Evolutionary conservation across 2,113 vertebrate genomes (phyloP).

Genomic region (Tringa solitaria): DNA sequence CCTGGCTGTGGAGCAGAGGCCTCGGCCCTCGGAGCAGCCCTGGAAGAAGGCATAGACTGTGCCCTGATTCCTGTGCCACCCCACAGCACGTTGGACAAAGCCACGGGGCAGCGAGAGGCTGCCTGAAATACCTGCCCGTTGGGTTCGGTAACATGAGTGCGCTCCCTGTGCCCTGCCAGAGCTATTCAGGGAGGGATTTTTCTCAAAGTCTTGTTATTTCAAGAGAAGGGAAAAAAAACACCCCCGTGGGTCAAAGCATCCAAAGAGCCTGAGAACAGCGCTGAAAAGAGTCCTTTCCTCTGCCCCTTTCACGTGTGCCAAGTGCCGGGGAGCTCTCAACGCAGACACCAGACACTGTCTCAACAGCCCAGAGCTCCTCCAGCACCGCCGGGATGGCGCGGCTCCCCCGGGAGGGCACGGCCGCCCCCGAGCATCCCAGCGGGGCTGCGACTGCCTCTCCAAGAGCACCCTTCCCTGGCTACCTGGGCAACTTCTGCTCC

Average conservation of each 20-base stretch:
- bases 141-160: not conserved
- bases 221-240: not conserved
- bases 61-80: not conserved
- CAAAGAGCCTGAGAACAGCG: not conserved
- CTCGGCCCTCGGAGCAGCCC: not conserved
- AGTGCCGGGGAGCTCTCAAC: not conserved
- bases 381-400: accelerated
- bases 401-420: accelerated
- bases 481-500: accelerated
- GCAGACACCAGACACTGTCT: not conserved
- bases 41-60: not conserved
- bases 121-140: not conserved
- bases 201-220: not conserved
- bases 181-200: not conserved
- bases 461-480: not conserved
- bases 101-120: not conserved
- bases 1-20: not conserved
- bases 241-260: not conserved
- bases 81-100: accelerated
- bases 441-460: accelerated
- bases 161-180: not conserved
- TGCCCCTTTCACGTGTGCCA: not conserved
- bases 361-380: not conserved
- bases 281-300: not conserved
- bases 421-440: accelerated